Evolutionary conservation across 2,113 vertebrate species (phyloP).

Genomic region (Baryphthengus martii): DNA sequence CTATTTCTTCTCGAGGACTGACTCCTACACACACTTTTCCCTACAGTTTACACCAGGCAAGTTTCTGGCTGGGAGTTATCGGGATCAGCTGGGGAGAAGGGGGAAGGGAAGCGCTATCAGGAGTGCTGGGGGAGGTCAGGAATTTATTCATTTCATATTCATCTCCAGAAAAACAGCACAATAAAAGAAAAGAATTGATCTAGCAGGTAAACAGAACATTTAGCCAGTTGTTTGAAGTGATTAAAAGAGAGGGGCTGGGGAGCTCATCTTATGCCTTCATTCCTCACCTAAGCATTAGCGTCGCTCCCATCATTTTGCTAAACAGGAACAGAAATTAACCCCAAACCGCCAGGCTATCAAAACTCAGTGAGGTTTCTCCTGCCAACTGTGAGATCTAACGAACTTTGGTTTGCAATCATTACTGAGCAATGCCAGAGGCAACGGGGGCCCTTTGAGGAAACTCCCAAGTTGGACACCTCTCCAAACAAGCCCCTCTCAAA

Average conservation of each 20-base stretch:
- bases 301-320: not conserved
- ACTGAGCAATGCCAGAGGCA: not conserved
- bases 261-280: not conserved
- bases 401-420: not conserved
- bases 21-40: slow-evolving; percentile 77
- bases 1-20: slow-evolving; percentile 63
- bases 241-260: slow-evolving; percentile 33
- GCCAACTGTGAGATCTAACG: rapidly evolving
- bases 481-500: not conserved
- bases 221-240: slow-evolving; percentile 49
- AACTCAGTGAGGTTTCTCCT: not conserved
- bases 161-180: slow-evolving; percentile 64
- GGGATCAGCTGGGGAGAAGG: slow-evolving; percentile 65
- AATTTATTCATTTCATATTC: slow-evolving; percentile 75
- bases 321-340: not conserved
- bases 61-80: slow-evolving; percentile 72
- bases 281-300: not conserved
- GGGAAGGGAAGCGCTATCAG: slow-evolving; percentile 54
- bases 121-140: slow-evolving; percentile 61
- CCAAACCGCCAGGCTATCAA: not conserved
- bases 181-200: slow-evolving; percentile 71
- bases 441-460: rapidly evolving
- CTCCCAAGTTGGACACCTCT: not conserved
- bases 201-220: slow-evolving; percentile 63
- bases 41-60: slow-evolving; percentile 67